Conservation (phyloP, 2,888 invertebrate genomes). For the Fragum sueziense region DNA sequence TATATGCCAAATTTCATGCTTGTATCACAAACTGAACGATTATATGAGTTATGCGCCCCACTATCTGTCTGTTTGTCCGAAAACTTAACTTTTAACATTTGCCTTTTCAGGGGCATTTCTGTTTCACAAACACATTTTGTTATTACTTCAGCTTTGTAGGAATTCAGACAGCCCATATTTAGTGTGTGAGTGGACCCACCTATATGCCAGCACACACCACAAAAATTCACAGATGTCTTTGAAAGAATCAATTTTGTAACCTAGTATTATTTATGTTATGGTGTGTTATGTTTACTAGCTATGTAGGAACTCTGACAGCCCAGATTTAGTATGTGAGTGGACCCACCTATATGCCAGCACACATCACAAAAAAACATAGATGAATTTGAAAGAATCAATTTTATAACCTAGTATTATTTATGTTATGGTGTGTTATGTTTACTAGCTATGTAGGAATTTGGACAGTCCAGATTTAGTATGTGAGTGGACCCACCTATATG, state of each 20-base stretch:
- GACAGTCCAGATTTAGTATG: constrained; percentile 59
- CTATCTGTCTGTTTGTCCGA: no score
- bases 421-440: constrained; percentile 12
- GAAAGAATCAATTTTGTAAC: no score
- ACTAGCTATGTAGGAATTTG: constrained; percentile 65
- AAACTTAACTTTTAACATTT: no score
- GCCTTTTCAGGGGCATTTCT: no score
- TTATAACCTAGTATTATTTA: no score
- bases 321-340: constrained; percentile 69
- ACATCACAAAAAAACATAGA: constrained; percentile 70
- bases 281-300: constrained; percentile 62
- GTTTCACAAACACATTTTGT: no score
- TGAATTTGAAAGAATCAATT: no score
- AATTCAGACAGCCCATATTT: constrained; percentile 52
- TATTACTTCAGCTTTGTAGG: constrained; percentile 72
- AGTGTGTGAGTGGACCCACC: constrained; percentile 73
- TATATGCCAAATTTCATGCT: no score
- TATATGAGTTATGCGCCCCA: no score
- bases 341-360: constrained; percentile 75
- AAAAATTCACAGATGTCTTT: constrained; percentile 63
- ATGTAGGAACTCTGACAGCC: constrained; percentile 63
- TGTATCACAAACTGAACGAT: no score
- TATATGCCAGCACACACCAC: constrained; percentile 76
- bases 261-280: neutral
- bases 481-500: constrained; percentile 77